Percentiles rank a stretch among this genome's conserved stretches.
Conservation (phyloP, 2,888 invertebrate species). For the Thecocarcelia acutangulata region DNA sequence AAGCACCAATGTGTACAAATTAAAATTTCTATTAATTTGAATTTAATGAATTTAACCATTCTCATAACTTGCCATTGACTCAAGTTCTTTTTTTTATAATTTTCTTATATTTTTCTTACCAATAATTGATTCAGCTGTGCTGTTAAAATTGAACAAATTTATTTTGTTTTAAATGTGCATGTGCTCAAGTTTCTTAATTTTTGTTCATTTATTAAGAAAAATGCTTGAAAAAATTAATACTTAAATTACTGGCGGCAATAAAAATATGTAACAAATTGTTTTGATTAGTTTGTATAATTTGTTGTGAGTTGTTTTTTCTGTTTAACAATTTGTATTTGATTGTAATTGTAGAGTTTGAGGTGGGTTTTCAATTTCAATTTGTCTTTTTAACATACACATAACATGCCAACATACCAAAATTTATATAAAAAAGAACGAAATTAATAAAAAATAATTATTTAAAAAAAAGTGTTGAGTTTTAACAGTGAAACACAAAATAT, state of each 20-base stretch:
- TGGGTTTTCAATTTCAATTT: slow-evolving; percentile 65
- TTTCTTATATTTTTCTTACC: slow-evolving; percentile 3
- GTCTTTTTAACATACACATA: slow-evolving; percentile 30
- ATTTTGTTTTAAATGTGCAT: slow-evolving; percentile 4
- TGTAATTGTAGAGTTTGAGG: slow-evolving; percentile 64
- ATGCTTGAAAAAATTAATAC: slow-evolving; percentile 58
- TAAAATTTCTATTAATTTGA: no score
- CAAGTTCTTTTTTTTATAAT: slow-evolving; percentile 3
- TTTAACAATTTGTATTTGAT: slow-evolving; percentile 59
- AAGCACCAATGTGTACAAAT: no score
- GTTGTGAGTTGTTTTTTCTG: slow-evolving; percentile 48
- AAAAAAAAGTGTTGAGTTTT: no score
- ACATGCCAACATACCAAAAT: slow-evolving; percentile 5
- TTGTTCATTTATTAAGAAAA: slow-evolving; percentile 46
- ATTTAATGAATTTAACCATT: no score
- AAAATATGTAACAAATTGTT: slow-evolving; percentile 66
- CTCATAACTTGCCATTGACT: slow-evolving; percentile 52
- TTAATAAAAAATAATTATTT: no score
- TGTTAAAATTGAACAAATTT: slow-evolving; percentile 54
- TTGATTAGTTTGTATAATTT: slow-evolving; percentile 60
- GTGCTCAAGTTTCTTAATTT: slow-evolving; percentile 26
- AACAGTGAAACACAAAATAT: no score
- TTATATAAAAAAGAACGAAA: slow-evolving; percentile 2
- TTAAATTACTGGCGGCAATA: slow-evolving; percentile 64
- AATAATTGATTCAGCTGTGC: slow-evolving; percentile 54